Evolutionary conservation across 2,888 invertebrate genomes (phyloP), one percentile per base, ranked within the genome.

Genomic region (Oscheius sp.): DNA sequence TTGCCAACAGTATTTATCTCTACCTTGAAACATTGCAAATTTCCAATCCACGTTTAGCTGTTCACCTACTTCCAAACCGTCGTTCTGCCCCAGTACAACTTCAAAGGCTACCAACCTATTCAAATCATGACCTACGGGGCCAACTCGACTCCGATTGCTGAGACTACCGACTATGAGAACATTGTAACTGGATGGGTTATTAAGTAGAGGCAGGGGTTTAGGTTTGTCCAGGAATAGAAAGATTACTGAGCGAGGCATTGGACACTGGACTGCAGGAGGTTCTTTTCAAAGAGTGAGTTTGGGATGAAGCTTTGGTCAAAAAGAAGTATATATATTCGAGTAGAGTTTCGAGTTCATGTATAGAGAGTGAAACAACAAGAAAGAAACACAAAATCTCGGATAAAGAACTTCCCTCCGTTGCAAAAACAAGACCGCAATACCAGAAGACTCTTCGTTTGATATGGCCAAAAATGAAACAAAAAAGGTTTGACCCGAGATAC

Each of bases 61-160:
- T 55, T 55, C 55, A 32, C 21, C 21, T 55, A 32, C 29, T 55
- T 55, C 32, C 9, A 21, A 21, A 55, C 21, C 55, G 21, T 55
- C 2, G 9, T 55, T 32, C 55, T 55, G 9, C 55, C 55, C 0
- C 9, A 21, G 2, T 55, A 55, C 5, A 21, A 55, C 55, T 55
- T 55, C 21, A 21, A 55, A 21, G 9, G 32, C 13, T 55, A 13
- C 21, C 55, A 55, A 2, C 21, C 55, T 1, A 55, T 55, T 21
- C 55, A 55, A 55, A 21, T 55, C 1, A 55, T 55, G 55, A 55
- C 55, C 5, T 55, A 55, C 5, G 55, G 55, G 21, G 55, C 55
- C 4, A 55, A 55, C 21, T 55, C 55, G 21, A 55, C 55, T 13
- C 55, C 55, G 2, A 13, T 55, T 21, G 9, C 2, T 9, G 29